These are phyloP conservation scores for Propsilocerus akamusi DNA, from an alignment of 1,140 invertebrate species.

Conservation along the genomic window DNA sequence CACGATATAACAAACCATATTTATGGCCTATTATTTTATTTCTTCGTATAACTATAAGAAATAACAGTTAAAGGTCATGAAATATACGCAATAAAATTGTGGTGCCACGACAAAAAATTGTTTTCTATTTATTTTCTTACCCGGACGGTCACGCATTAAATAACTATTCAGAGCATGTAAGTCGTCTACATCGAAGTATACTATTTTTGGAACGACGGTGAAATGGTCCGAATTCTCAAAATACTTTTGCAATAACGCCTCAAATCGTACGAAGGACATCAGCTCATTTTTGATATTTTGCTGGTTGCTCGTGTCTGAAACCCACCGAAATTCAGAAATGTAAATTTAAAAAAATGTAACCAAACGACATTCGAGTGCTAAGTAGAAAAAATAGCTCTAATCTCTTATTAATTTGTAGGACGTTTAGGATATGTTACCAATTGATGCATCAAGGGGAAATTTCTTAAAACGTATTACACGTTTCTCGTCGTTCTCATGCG, in stretches of 20 bases:
- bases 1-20: conserved; percentile 11
- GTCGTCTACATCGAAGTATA: conserved; percentile 15
- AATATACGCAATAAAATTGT: background rate
- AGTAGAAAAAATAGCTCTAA: background rate
- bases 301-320: background rate
- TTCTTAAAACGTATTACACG: background rate
- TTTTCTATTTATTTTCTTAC: conserved; percentile 19
- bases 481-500: background rate
- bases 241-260: background rate
- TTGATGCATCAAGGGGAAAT: background rate
- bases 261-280: background rate
- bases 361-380: background rate
- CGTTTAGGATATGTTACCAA: too few species aligned
- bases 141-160: conserved; percentile 17
- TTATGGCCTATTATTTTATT: conserved; percentile 12
- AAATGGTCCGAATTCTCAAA: background rate
- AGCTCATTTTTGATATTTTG: background rate
- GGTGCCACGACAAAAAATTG: background rate
- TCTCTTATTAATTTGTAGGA: background rate
- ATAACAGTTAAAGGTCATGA: conserved; percentile 21
- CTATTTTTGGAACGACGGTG: conserved; percentile 13
- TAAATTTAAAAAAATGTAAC: background rate
- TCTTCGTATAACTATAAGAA: conserved; percentile 22
- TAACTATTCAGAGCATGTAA: conserved; percentile 13
- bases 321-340: background rate